phyloP scores from a whole-genome alignment of 2,113 vertebrate genomes.

The Genyomyrus donnyi region DNA sequence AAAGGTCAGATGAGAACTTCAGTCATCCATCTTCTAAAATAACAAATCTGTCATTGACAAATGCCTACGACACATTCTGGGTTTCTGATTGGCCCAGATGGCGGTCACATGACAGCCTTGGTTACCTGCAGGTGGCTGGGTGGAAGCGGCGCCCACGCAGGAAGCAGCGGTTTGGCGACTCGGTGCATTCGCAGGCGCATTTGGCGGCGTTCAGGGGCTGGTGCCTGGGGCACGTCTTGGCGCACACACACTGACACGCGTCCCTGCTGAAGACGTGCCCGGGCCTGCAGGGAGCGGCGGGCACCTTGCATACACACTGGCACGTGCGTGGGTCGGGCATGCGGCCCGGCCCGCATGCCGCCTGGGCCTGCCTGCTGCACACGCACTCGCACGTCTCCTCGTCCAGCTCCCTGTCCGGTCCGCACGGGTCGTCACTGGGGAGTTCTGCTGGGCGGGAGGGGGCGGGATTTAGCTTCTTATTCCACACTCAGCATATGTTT shows the following conservation, averaged over 20 bases:
- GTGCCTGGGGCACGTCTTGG: conserved; percentile 73
- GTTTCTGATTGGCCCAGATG: not conserved
- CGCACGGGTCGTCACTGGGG: conserved; percentile 68
- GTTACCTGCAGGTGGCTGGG: conserved; percentile 87
- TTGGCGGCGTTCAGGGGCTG: conserved; percentile 82
- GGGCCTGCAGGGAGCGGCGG: conserved; percentile 61
- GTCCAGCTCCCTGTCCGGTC: conserved; percentile 80
- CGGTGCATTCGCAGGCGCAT: conserved; percentile 84
- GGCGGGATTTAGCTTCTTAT: not conserved
- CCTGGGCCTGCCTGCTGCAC: conserved; percentile 60
- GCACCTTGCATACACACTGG: conserved; percentile 75
- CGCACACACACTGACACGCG: conserved; percentile 80
- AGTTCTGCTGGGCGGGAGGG: conserved; percentile 45
- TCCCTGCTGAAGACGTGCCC: conserved; percentile 76
- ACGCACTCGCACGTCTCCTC: conserved; percentile 86
- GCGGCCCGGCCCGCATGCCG: conserved; percentile 71
- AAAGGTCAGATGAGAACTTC: not conserved
- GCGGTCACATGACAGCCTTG: not conserved
- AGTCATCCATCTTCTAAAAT: not conserved
- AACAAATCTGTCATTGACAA: not conserved
- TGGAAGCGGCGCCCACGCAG: conserved; percentile 83
- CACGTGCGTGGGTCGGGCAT: conserved; percentile 76
- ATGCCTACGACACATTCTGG: not conserved
- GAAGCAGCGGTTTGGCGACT: conserved; percentile 86
- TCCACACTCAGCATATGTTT: not conserved